A percentile compares a stretch with the other conserved stretches of the same genome.
These are phyloP conservation scores for Gobius niger DNA, from an alignment of 2,113 vertebrate genomes.

Conservation along the genomic window DNA sequence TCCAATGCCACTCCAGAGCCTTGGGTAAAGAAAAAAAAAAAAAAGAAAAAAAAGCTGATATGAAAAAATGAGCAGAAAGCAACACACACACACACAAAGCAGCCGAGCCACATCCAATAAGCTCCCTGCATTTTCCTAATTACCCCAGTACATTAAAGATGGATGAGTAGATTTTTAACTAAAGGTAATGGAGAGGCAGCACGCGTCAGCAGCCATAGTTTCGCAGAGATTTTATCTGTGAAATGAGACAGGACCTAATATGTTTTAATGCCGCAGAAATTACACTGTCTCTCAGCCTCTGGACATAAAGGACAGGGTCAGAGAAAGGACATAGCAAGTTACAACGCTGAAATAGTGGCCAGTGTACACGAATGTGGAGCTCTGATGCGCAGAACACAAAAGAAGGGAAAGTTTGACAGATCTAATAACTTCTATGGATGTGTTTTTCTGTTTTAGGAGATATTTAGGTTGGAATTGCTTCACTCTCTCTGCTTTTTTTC, in stretches of 20 bases:
- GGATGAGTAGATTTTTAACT: constrained; percentile 6
- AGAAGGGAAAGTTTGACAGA: background rate
- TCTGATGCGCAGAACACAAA: background rate
- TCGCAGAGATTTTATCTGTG: background rate
- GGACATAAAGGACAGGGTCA: background rate
- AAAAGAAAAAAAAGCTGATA: background rate
- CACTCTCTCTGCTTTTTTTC: too few relatives aligned
- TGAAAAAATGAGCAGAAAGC: background rate
- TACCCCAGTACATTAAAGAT: constrained; percentile 1
- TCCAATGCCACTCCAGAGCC: constrained; percentile 8
- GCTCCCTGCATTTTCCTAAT: background rate
- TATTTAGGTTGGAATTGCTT: background rate
- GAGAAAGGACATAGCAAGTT: background rate
- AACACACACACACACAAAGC: background rate
- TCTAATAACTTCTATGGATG: background rate
- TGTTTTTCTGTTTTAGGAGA: background rate
- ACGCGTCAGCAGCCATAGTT: background rate
- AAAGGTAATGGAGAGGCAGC: constrained; percentile 2
- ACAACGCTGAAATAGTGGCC: background rate
- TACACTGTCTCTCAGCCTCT: constrained; percentile 8
- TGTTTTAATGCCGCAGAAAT: constrained; percentile 18
- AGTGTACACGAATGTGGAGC: background rate
- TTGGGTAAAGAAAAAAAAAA: background rate
- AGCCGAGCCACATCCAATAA: background rate
- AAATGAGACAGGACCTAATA: constrained; percentile 8